A percentile compares a stretch with the other conserved stretches of the same genome.
These are phyloP conservation scores for Anguilla pacifica DNA, from an alignment of 2,797 vertebrate genomes.

Conservation along the genomic window DNA sequence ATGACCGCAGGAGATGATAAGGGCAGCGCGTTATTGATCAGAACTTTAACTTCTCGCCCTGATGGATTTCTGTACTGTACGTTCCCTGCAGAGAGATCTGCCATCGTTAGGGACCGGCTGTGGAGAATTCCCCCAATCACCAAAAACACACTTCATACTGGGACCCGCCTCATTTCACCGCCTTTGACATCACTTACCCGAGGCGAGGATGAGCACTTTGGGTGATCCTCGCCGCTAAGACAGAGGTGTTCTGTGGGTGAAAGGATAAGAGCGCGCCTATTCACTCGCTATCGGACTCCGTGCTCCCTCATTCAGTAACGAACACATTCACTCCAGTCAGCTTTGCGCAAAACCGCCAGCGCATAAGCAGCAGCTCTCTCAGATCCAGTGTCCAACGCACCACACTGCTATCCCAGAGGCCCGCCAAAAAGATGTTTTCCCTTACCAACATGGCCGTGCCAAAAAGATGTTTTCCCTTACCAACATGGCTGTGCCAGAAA, in stretches of 20 bases:
- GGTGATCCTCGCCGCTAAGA: background rate
- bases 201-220: background rate
- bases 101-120: background rate
- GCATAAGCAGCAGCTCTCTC: background rate
- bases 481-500: too few species aligned
- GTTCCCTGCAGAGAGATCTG: background rate
- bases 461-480: too few species aligned
- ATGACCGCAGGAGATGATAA: constrained; percentile 57
- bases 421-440: background rate
- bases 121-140: background rate
- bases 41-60: background rate
- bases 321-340: background rate
- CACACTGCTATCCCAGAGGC: background rate
- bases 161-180: background rate
- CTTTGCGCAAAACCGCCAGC: background rate
- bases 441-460: too few species aligned
- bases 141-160: background rate
- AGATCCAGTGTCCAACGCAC: background rate
- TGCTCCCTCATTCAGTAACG: background rate
- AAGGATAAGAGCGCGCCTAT: too few species aligned
- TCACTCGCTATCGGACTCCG: background rate
- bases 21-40: constrained; percentile 14
- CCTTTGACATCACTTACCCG: background rate
- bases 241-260: background rate
- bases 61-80: background rate